These are phyloP conservation scores for Xyliphius kryptos DNA, from an alignment of 2,113 vertebrate genomes.

Conservation along the genomic window DNA sequence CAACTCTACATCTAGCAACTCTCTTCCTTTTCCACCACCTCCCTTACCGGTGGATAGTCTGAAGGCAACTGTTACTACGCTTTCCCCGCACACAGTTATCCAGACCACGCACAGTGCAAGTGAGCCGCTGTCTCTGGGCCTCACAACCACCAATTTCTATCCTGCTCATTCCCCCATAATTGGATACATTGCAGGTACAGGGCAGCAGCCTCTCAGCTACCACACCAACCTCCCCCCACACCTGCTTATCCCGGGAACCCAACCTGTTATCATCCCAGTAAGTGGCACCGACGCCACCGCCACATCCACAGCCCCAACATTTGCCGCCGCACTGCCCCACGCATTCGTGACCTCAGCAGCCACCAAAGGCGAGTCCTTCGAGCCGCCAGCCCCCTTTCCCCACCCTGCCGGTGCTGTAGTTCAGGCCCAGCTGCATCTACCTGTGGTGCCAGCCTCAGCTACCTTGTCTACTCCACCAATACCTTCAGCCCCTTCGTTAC, in stretches of 20 bases:
- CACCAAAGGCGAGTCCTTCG: slow-evolving; percentile 78
- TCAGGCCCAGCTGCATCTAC: slow-evolving; percentile 91
- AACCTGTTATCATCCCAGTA: slow-evolving; percentile 88
- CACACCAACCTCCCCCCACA: slow-evolving; percentile 82
- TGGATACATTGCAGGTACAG: slow-evolving; percentile 78
- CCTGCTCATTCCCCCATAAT: slow-evolving; percentile 81
- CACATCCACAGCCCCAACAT: slow-evolving; percentile 71
- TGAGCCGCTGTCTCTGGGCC: slow-evolving; percentile 80
- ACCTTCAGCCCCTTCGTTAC: slow-evolving; percentile 69
- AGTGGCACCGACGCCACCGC: slow-evolving; percentile 68
- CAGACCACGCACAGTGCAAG: slow-evolving; percentile 85
- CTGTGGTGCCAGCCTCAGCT: slow-evolving; percentile 69
- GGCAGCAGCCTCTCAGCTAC: slow-evolving; percentile 72
- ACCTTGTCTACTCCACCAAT: slow-evolving; percentile 47
- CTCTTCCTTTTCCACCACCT: slow-evolving; percentile 66
- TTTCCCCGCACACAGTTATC: slow-evolving; percentile 88
- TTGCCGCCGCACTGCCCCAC: slow-evolving; percentile 82
- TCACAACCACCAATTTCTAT: slow-evolving; percentile 78
- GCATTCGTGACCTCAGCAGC: slow-evolving; percentile 76
- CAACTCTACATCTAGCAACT: slow-evolving; percentile 42
- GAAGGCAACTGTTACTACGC: slow-evolving; percentile 68
- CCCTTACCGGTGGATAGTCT: slow-evolving; percentile 75
- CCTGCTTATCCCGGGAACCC: slow-evolving; percentile 86
- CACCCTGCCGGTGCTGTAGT: slow-evolving; percentile 69
- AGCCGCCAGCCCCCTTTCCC: slow-evolving; percentile 58